These are phyloP conservation scores for Megamerina dolium DNA, from an alignment of 2,888 invertebrate genomes.

Conservation along the genomic window DNA sequence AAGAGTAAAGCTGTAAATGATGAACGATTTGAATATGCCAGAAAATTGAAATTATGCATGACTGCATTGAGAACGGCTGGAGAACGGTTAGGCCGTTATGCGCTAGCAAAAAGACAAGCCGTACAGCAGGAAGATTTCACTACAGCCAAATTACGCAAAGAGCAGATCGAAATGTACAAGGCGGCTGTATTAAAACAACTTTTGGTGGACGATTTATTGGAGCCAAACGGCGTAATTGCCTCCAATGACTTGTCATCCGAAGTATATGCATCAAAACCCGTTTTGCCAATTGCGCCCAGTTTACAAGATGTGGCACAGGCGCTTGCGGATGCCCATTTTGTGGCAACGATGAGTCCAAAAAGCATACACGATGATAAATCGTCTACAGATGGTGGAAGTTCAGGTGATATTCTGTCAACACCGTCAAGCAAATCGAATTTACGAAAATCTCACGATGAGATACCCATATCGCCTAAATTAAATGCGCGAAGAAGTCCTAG, in stretches of 20 bases:
- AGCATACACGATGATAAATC: constrained; percentile 40
- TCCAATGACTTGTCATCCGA: constrained; percentile 45
- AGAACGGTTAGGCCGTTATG: constrained; percentile 82
- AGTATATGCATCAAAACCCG: constrained; percentile 45
- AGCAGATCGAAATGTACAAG: constrained; percentile 81
- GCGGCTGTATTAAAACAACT: constrained; percentile 68
- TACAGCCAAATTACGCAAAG: constrained; percentile 79
- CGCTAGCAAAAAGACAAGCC: constrained; percentile 86
- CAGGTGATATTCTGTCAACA: constrained; percentile 7
- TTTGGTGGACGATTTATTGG: constrained; percentile 70
- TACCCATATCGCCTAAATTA: constrained; percentile 45
- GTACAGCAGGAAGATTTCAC: constrained; percentile 91
- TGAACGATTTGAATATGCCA: constrained; percentile 90
- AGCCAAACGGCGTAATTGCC: constrained; percentile 58
- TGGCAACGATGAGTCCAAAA: constrained; percentile 38
- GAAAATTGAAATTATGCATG: constrained; percentile 82
- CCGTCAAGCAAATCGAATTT: constrained; percentile 16
- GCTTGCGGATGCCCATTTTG: constrained; percentile 38
- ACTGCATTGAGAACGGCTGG: constrained; percentile 78
- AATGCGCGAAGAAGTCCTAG: constrained; percentile 42
- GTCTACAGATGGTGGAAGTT: constrained; percentile 34
- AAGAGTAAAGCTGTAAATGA: constrained; percentile 83
- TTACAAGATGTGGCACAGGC: constrained; percentile 48
- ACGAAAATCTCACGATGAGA: constrained; percentile 45
- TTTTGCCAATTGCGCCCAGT: constrained; percentile 45